Evolutionary conservation across 2,797 vertebrate species (phyloP).

Genomic region (Pristis pectinata): DNA sequence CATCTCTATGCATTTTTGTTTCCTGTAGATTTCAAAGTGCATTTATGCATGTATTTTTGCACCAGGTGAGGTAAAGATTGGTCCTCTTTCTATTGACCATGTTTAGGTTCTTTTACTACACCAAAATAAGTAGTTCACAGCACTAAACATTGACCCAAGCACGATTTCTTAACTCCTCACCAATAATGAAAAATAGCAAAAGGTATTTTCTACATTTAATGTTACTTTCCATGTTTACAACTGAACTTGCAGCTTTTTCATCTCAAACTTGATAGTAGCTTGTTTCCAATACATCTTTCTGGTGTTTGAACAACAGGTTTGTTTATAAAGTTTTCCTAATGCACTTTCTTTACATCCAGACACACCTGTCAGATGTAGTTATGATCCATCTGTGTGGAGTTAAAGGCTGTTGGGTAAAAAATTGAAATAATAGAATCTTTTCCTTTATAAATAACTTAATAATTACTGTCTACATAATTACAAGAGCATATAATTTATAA

Average conservation of each 20-base stretch:
- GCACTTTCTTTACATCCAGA: background rate
- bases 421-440: background rate
- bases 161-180: background rate
- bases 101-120: background rate
- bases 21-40: background rate
- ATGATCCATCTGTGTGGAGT: background rate
- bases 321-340: background rate
- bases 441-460: slow-evolving; percentile 2
- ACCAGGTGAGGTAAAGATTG: background rate
- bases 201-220: background rate
- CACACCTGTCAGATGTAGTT: background rate
- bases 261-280: background rate
- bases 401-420: slow-evolving; percentile 14
- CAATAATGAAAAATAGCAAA: background rate
- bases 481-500: background rate
- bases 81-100: background rate
- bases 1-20: background rate
- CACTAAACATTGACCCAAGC: background rate
- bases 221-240: background rate
- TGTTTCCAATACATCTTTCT: background rate
- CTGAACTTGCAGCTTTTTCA: no score
- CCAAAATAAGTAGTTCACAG: background rate
- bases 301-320: background rate
- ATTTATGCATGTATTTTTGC: background rate
- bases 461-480: background rate